Evolutionary conservation across 30 jellyfish, hydroid and myxozoan genomes (phyloP), one percentile per base, ranked within the genome.

Genomic region (Nemopilema nomurai): DNA sequence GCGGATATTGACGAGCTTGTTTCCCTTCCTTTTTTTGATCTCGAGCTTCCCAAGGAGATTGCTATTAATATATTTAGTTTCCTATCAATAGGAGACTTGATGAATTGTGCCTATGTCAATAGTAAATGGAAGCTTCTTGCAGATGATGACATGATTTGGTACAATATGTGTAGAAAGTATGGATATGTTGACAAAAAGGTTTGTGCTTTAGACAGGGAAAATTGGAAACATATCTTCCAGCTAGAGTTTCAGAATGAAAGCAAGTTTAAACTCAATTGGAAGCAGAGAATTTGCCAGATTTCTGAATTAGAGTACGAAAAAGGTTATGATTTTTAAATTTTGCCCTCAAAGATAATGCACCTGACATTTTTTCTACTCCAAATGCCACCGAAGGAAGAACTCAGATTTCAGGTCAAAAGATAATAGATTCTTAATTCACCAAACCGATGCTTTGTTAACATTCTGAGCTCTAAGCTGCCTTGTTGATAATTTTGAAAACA

Each of bases 81-180:
- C 69, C 74, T 91, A n/a, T 23, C 49, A 7, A 22, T 91, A 18
- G 49, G 23, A 67, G 98, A 91, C 82, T 51, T 91, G 63, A 74
- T 82, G 27, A 64, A 76, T 67, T 91, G 98, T 67, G 89, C 96
- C 16, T 50, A 69, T 23, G 98, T 86, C 19, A 91, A 76, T 64
- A 68, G 31, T 49, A 66, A 75, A 32, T 91, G 98, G 98, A 91
- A 91, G 65, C 25, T 74, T 22, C 52, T 91, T 0, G 89, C 98
- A 18, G 98, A 91, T 83, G 95, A 81, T 76, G 98, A 91, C 66
- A 41, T 91, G 76, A 67, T 91, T 1, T 91, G 98, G 98, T 81
- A 66, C 68, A 28, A 81, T 22, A 24, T 69, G 76, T 86, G 96
- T 49, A 69, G 26, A 18, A 31, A 30, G 23, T 53, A 49, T 49